Percentiles rank a stretch among this genome's conserved stretches.
These are phyloP conservation scores for Euzophera pinguis DNA, from an alignment of 2,888 invertebrate genomes.

Conservation along the genomic window DNA sequence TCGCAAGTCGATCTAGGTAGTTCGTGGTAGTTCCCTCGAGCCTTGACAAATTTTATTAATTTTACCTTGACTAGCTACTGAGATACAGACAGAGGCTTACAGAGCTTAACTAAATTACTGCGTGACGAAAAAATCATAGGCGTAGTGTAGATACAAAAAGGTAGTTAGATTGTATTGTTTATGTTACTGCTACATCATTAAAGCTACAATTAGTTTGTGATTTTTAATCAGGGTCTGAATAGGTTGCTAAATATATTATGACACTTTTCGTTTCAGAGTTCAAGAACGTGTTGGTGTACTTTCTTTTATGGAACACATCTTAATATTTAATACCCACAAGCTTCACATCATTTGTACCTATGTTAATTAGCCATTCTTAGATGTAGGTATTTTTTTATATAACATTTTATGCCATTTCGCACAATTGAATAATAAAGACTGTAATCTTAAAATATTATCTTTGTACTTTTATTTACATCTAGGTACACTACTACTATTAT, in stretches of 20 bases:
- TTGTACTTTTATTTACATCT: no score
- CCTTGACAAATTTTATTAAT: conserved; percentile 21
- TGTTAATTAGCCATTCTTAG: no score
- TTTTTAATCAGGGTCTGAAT: neutral
- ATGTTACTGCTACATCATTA: neutral
- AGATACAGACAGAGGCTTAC: no score
- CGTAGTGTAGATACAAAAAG: neutral
- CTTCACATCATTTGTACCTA: no score
- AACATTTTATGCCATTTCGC: no score
- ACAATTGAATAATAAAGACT: no score
- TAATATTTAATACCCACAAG: conserved; percentile 18
- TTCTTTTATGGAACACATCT: conserved; percentile 64
- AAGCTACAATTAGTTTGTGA: neutral
- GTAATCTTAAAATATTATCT: no score
- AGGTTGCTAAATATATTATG: neutral
- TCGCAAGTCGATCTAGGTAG: conserved; percentile 34
- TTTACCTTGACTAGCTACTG: no score
- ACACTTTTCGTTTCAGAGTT: conserved; percentile 63
- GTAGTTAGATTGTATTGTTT: neutral
- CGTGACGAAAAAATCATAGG: neutral
- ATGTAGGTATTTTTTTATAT: no score
- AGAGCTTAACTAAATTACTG: no score
- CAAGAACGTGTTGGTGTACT: conserved; percentile 69
- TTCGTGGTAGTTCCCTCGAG: conserved; percentile 29
- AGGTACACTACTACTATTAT: no score